phyloP scores from a whole-genome alignment of 2,888 invertebrate species.

The Camptogramma bilineatum region DNA sequence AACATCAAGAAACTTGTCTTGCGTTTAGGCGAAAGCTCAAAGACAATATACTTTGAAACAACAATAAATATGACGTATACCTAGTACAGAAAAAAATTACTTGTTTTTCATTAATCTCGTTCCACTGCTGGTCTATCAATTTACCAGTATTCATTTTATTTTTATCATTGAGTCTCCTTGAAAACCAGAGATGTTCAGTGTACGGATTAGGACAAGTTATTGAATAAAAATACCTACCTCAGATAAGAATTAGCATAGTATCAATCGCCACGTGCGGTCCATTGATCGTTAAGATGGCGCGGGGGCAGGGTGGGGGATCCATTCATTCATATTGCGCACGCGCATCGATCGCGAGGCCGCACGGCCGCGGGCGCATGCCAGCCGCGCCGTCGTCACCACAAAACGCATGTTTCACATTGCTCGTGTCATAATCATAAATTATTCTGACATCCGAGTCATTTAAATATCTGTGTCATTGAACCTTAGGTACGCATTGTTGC shows the following conservation, averaged over 20 bases:
- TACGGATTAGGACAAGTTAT: constrained; percentile 27
- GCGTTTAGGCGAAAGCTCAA: constrained; percentile 5
- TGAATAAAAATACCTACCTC: constrained; percentile 15
- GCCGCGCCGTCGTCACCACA: constrained; percentile 53
- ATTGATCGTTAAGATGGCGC: constrained; percentile 66
- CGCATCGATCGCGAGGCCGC: constrained; percentile 64
- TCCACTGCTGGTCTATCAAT: not conserved
- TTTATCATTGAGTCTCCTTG: constrained; percentile 1
- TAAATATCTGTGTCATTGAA: constrained; percentile 62
- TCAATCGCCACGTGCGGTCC: constrained; percentile 76
- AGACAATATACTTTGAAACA: not conserved
- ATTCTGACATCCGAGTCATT: constrained; percentile 57
- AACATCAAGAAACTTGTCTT: constrained; percentile 33
- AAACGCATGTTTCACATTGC: constrained; percentile 60
- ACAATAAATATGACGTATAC: not conserved
- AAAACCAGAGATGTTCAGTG: constrained; percentile 28
- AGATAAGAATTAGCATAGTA: constrained; percentile 56
- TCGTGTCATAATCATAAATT: constrained; percentile 66
- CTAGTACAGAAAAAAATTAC: not conserved
- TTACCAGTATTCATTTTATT: not conserved
- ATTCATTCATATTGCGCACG: constrained; percentile 78
- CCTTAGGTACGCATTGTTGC: constrained; percentile 58
- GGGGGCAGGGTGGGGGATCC: constrained; percentile 63
- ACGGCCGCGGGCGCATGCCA: constrained; percentile 51
- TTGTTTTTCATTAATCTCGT: not conserved